Conservation (phyloP, 2,797 vertebrate species). For the Numenius phaeopus region DNA sequence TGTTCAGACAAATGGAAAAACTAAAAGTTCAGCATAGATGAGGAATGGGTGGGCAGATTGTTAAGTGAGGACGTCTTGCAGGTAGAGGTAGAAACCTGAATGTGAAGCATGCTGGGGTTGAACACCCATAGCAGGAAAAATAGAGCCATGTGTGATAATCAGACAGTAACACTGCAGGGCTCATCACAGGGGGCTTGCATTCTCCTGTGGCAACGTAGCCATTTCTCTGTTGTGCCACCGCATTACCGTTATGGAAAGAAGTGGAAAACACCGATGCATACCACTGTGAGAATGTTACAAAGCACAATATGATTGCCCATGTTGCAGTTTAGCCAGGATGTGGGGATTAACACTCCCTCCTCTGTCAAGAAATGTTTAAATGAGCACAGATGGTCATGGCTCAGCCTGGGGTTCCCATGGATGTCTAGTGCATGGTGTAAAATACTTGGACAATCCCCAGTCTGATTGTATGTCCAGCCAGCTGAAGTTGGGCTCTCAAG, state of each 20-base stretch:
- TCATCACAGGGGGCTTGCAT: not conserved
- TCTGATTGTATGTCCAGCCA: slow-evolving; percentile 36
- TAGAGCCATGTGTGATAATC: rapidly evolving
- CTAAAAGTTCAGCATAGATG: not conserved
- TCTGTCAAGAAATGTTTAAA: slow-evolving; percentile 57
- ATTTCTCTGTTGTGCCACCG: not conserved
- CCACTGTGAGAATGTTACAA: not conserved
- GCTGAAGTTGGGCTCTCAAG: slow-evolving; percentile 21
- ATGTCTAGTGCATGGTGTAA: slow-evolving; percentile 32
- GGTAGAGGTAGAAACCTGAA: not conserved
- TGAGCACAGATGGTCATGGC: slow-evolving; percentile 59
- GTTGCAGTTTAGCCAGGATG: slow-evolving; percentile 33
- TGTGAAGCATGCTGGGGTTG: rapidly evolving
- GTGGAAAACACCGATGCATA: not conserved
- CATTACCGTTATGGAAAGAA: not conserved
- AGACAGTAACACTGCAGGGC: not conserved
- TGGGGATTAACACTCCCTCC: slow-evolving; percentile 19
- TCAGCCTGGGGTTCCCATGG: slow-evolving; percentile 45
- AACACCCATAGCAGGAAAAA: not conserved
- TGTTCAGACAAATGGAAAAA: not conserved
- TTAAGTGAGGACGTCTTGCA: not conserved
- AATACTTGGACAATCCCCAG: slow-evolving; percentile 37
- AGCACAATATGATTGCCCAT: not conserved
- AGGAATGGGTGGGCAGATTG: not conserved
- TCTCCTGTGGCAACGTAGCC: not conserved